Percentiles rank a stretch among this genome's conserved stretches.
Evolutionary conservation across 2,888 invertebrate genomes (phyloP).

Genomic region (Andrena chrysosceles): DNA sequence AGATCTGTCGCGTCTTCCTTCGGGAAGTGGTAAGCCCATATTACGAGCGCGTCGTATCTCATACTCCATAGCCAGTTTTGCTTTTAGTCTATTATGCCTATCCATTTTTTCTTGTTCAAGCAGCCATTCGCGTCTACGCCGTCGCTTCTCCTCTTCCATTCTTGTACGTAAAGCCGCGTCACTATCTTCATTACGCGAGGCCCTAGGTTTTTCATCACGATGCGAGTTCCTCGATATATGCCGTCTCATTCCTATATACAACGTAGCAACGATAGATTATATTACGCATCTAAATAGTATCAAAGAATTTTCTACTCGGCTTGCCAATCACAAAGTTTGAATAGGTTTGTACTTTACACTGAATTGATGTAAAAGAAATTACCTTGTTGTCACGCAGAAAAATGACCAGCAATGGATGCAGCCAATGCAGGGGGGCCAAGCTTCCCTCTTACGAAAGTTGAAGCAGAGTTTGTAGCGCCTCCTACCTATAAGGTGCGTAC

Average conservation of each 20-base stretch:
- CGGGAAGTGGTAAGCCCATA: conserved; percentile 14
- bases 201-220: conserved; percentile 31
- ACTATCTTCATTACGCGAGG: conserved; percentile 31
- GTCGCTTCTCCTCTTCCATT: conserved; percentile 66
- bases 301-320: too few species aligned
- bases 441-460: too few species aligned
- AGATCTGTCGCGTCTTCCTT: conserved; percentile 20
- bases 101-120: conserved; percentile 67
- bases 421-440: too few species aligned
- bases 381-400: too few species aligned
- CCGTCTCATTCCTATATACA: conserved; percentile 25
- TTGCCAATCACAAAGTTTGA: too few species aligned
- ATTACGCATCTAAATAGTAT: too few species aligned
- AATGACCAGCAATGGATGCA: not conserved
- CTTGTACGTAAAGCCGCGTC: conserved; percentile 1
- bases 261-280: too few species aligned
- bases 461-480: too few species aligned
- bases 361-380: too few species aligned
- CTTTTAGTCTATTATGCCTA: conserved; percentile 73
- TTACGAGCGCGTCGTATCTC: conserved; percentile 60
- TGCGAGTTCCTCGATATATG: conserved; percentile 5
- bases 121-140: conserved; percentile 72
- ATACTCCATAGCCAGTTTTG: conserved; percentile 72
- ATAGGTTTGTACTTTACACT: too few species aligned
- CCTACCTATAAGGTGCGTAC: too few species aligned